Conservation (phyloP, 1,140 invertebrate species). For the Callitettix versicolor region DNA sequence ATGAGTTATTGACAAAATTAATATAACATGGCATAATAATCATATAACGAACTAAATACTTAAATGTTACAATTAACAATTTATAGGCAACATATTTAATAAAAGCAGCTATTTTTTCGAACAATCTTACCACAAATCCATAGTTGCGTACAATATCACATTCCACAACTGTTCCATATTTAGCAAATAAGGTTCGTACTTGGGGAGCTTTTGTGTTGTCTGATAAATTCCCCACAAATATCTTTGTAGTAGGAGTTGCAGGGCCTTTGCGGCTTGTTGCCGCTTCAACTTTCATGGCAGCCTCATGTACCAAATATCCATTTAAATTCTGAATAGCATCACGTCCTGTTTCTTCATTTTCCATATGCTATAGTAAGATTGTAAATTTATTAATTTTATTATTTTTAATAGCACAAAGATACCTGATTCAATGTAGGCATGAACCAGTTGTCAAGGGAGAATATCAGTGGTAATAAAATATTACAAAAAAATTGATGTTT, state of each 20-base stretch:
- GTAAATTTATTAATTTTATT: no score
- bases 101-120: no score
- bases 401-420: no score
- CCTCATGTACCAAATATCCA: constrained; percentile 74
- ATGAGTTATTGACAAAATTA: no score
- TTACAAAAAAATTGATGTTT: no score
- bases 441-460: no score
- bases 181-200: constrained; percentile 74
- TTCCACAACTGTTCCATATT: constrained; percentile 79
- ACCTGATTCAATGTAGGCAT: no score
- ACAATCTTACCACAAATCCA: constrained; percentile 63
- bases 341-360: constrained; percentile 80
- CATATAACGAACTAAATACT: no score
- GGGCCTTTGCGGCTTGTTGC: constrained; percentile 77
- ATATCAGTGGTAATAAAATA: no score
- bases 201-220: constrained; percentile 80
- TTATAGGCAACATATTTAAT: no score
- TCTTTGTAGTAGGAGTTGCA: constrained; percentile 76
- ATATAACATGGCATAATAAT: no score
- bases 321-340: constrained; percentile 86
- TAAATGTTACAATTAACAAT: no score
- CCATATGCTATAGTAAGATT: constrained; percentile 79
- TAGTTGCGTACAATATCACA: constrained; percentile 86
- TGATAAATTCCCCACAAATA: constrained; percentile 81
- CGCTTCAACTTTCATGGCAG: constrained; percentile 84